phyloP scores from a whole-genome alignment of 2,113 vertebrate genomes.

The Oreochromis tanganicae region DNA sequence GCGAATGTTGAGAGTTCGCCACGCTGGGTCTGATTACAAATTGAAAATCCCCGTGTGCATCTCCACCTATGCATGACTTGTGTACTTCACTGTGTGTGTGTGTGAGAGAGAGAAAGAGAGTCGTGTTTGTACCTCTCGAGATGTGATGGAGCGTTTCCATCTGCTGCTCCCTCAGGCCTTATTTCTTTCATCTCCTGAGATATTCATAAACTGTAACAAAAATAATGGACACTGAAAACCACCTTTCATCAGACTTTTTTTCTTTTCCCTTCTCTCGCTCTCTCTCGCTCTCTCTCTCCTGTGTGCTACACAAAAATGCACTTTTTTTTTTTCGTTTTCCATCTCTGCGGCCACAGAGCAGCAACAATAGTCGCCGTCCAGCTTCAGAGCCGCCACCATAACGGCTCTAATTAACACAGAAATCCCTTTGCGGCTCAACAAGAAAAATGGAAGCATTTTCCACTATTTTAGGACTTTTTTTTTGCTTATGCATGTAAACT shows the following conservation, averaged over 20 bases:
- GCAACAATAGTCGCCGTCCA: background rate
- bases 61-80: background rate
- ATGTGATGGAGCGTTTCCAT: conserved; percentile 44
- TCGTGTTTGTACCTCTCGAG: conserved; percentile 25
- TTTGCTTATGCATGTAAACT: conserved; percentile 12
- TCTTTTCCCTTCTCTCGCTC: background rate
- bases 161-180: conserved; percentile 23
- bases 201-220: conserved; percentile 35
- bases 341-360: background rate
- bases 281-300: background rate
- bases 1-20: conserved; percentile 18
- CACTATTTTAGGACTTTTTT: background rate
- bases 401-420: conserved; percentile 33
- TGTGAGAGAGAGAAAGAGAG: background rate
- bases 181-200: conserved; percentile 46
- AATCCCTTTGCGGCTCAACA: conserved; percentile 11
- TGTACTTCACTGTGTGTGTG: background rate
- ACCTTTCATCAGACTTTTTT: background rate
- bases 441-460: conserved; percentile 21
- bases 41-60: conserved; percentile 38
- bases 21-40: conserved; percentile 41
- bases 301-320: background rate
- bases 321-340: background rate
- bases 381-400: background rate
- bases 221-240: conserved; percentile 13